Evolutionary conservation across 2,797 vertebrate species (phyloP), one percentile per base, ranked within the genome.

Genomic region (Crocodylus rhombifer): DNA sequence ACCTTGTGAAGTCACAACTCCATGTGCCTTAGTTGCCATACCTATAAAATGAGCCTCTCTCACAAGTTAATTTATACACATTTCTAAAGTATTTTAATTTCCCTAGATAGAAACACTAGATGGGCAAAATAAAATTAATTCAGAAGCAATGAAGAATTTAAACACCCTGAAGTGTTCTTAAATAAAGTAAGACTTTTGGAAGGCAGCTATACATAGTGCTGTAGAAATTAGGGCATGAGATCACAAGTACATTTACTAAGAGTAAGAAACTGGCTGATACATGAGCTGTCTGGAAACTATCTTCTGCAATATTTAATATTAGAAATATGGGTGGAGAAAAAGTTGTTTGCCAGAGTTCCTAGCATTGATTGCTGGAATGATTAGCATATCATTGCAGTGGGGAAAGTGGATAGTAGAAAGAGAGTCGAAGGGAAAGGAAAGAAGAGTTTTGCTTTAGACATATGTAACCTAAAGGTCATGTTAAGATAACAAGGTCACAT

Each of bases 211-310:
- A 88, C 75, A 91, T n/a, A 92, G 84, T 84, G 89, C 25, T 6
- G 57, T 33, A 87, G 42, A 93, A 95, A 89, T 93, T 85, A 75
- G 55, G 86, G 61, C 57, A 75, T 56, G 71, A 7, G 73, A 82
- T 93, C 94, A 95, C 0, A 1, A 86, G 76, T 51, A 15, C 14
- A 6, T 64, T 63, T 67, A 88, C 60, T 55, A 61, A 42, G 57
- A 86, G 7, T 3, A 63, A 77, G 75, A 86, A 20, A 87, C 51
- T 15, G 33, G 57, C 51, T 87, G 92, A 88, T 33, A 94, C n/a
- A 81, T 6, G 90, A 92, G 78, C 84, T 4, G 81, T 71, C 58
- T 92, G 86, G 90, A 89, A 97, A 93, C 87, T 93, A 94, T 10
- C 6, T 60, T 76, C 73, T 75, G 63, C 78, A 80, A 88, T 89